Base-by-base conservation (phyloP, 2,113 vertebrate genomes). In the Columba livia region DNA sequence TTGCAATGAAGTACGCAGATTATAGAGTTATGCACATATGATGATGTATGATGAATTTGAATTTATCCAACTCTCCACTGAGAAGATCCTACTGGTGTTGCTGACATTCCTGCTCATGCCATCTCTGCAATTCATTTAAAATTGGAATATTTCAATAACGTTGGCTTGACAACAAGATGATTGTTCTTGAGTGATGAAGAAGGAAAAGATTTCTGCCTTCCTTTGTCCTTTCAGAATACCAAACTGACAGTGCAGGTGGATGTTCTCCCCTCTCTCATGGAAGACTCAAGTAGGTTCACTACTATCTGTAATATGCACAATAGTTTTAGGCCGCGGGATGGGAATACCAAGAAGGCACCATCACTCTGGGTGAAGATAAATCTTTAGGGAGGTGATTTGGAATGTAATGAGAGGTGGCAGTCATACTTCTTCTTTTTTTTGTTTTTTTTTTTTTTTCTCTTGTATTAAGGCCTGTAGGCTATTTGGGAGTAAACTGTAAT, bases 41-140 rank as follows among this genome's bases (percentile, higher is more conserved):
- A 89, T 32, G 65, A 85, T 19, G 17, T 40, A 26, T 23, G 32
- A 89, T 32, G 65, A 85, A 61, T 71, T 73, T 66, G 20, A 89
- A 70, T 91, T 79, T 82, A 87, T 81, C 73, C 75, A 80, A 26
- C 54, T 75, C 80, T 81, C 48, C 60, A 70, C 77, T 94, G 82
- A 89, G 82, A 54, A 67, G 51, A 34, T 54, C 36, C 60, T 65
- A 88, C 84, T 91, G 66, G 48, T 96, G 75, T 94, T 93, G 75
- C 28, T 91, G 50, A 78, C 64, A 90, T 97, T 95, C 78, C 61
- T 97, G 53, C 62, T 92, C 71, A 88, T 71, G 47, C 73, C 48
- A 50, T 36, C 64, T 31, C 40, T 65, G 70, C 34, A 73, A 29
- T 87, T 95, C 34, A 91, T 95, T 97, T 92, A 73, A 74, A 62